phyloP scores from a whole-genome alignment of 2,797 vertebrate species.

The Anisognathus igniventris region DNA sequence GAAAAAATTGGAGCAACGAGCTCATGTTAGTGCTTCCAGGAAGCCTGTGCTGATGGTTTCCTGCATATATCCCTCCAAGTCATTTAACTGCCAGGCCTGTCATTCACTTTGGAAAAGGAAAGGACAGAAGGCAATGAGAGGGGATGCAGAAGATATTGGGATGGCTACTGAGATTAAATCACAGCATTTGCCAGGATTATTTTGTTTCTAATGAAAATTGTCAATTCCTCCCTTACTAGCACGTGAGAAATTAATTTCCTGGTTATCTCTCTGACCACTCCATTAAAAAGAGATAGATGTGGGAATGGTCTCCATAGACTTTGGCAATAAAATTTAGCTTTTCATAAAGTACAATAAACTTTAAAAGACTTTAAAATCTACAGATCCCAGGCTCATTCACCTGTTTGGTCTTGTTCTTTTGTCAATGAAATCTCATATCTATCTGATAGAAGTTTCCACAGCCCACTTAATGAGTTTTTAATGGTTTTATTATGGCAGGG shows the following conservation, averaged over 20 bases:
- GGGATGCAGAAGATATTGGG: background rate
- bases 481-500: background rate
- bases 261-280: background rate
- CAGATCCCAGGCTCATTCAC: background rate
- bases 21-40: background rate
- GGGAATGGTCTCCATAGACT: background rate
- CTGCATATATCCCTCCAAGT: background rate
- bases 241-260: background rate
- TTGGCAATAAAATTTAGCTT: background rate
- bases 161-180: background rate
- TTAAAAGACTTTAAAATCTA: background rate
- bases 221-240: background rate
- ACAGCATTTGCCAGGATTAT: background rate
- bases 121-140: background rate
- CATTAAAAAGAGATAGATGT: rapidly evolving
- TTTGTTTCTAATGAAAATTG: background rate
- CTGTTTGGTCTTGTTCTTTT: background rate
- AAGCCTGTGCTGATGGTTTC: background rate
- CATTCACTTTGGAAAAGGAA: background rate
- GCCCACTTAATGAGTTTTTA: background rate
- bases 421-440: background rate
- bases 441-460: background rate
- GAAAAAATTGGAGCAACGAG: background rate
- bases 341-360: background rate
- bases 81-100: background rate